Conservation (phyloP, 2,113 vertebrate genomes). For the Sigmodon hispidus region DNA sequence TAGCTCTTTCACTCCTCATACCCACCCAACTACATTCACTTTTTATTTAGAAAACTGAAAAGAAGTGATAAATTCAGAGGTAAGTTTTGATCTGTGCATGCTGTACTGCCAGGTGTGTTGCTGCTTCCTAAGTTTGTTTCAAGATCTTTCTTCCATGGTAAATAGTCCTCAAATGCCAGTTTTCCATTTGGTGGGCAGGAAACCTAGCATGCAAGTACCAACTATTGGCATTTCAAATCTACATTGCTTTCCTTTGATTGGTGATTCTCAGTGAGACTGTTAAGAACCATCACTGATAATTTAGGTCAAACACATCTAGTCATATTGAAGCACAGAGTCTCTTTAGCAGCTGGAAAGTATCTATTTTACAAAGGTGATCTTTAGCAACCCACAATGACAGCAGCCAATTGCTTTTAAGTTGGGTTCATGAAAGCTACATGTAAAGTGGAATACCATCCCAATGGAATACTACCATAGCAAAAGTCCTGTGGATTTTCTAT, state of each 20-base stretch:
- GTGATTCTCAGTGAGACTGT: background rate
- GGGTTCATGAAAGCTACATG: background rate
- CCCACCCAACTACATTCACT: background rate
- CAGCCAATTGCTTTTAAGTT: conserved; percentile 35
- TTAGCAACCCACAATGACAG: conserved; percentile 49
- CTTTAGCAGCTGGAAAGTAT: background rate
- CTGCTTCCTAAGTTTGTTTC: background rate
- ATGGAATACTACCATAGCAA: background rate
- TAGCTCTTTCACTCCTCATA: background rate
- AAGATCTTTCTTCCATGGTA: background rate
- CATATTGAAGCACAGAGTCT: background rate
- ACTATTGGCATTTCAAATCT: background rate
- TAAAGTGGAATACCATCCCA: background rate
- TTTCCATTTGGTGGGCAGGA: background rate
- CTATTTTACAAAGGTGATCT: conserved; percentile 27
- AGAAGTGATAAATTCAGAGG: background rate
- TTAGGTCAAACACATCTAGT: background rate
- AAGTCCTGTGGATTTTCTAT: conserved; percentile 55
- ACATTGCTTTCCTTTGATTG: background rate
- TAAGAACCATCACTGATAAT: background rate
- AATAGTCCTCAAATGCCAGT: background rate
- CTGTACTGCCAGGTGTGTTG: background rate
- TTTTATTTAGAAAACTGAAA: background rate
- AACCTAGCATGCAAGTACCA: background rate
- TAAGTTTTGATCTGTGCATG: background rate